Evolutionary conservation across 2,888 invertebrate genomes (phyloP), one percentile per base, ranked within the genome.

Genomic region (Agriopis marginaria): DNA sequence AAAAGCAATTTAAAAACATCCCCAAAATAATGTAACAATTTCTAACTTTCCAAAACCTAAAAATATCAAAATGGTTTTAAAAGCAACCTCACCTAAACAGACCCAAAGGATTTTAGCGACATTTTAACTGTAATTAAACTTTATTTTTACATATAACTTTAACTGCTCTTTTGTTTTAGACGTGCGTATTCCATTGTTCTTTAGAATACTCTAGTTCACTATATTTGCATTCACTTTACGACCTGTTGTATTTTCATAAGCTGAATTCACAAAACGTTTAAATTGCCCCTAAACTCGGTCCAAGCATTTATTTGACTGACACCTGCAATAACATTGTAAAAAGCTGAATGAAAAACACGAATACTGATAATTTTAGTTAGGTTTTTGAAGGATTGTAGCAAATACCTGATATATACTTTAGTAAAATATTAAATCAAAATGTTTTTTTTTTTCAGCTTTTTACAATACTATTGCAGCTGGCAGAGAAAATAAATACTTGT

Each of bases 121-220:
- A 61, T 61, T 42, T 60, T 32, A 60, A 60, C 49, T 61, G 39
- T 50, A 50, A 61, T 61, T 50, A 50, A 39, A 50, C 61, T 61
- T 61, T 61, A 42, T 61, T 61, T 61, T 61, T 61, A 61, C 40
- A 50, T 14, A 11, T 44, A 5, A 9, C 23, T 23, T 17, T 58
- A 32, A 45, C 12, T 45, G 45, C 23, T 23, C 23, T 39, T 17
- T 44, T 10, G 10, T 44, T 58, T 56, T 56, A 10, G 7, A 23
- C 23, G 23, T 12, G 32, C 23, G 4, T 23, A 32, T 45, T 23
- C 45, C 23, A 9, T 40, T n/a, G 17, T 7, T 39, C 39, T 40
- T 9, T 39, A 12, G 54, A 39, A n/a, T 39, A 39, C 11, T 54
- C 12, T 42, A 55, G 42, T 42, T 42, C 42, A 42, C 3, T 11